phyloP scores from a whole-genome alignment of 1,140 invertebrate species.

The Matsumurasca onukii region DNA sequence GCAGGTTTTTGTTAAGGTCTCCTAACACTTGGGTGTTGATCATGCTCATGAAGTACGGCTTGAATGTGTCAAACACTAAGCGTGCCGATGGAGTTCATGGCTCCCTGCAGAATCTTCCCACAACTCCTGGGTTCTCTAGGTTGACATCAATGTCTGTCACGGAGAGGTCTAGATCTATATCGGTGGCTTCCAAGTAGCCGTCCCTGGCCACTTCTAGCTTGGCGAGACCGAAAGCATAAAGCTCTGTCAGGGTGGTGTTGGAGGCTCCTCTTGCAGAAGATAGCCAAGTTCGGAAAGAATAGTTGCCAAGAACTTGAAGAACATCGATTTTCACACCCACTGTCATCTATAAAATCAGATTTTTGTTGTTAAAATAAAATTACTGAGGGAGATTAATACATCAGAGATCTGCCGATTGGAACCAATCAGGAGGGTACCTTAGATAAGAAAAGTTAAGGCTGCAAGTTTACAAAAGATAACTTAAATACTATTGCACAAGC shows the following conservation, averaged over 20 bases:
- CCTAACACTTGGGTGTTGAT: slow-evolving; percentile 64
- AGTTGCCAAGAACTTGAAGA: slow-evolving; percentile 69
- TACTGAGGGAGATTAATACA: neutral
- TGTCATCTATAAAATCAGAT: neutral
- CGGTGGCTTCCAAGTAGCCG: slow-evolving; percentile 71
- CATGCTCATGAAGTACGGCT: slow-evolving; percentile 76
- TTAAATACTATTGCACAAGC: no score
- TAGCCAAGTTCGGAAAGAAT: slow-evolving; percentile 69
- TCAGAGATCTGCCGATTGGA: neutral
- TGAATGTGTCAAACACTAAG: slow-evolving; percentile 82
- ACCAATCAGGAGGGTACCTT: no score
- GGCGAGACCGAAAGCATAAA: slow-evolving; percentile 63
- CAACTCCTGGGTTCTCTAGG: slow-evolving; percentile 75
- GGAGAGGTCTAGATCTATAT: slow-evolving; percentile 75
- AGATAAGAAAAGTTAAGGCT: no score
- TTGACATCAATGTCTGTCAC: slow-evolving; percentile 76
- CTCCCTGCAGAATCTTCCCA: slow-evolving; percentile 71
- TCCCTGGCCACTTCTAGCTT: slow-evolving; percentile 67
- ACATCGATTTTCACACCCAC: slow-evolving; percentile 62
- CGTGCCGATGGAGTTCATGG: slow-evolving; percentile 75
- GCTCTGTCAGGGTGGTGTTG: slow-evolving; percentile 67
- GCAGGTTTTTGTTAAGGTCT: slow-evolving; percentile 43
- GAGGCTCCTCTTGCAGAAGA: slow-evolving; percentile 69
- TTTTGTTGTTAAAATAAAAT: neutral
- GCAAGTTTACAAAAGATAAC: no score